Percentiles rank a stretch among this genome's conserved stretches.
These are phyloP conservation scores for Halcyon smyrnensis DNA, from an alignment of 2,797 vertebrate genomes.

Conservation along the genomic window DNA sequence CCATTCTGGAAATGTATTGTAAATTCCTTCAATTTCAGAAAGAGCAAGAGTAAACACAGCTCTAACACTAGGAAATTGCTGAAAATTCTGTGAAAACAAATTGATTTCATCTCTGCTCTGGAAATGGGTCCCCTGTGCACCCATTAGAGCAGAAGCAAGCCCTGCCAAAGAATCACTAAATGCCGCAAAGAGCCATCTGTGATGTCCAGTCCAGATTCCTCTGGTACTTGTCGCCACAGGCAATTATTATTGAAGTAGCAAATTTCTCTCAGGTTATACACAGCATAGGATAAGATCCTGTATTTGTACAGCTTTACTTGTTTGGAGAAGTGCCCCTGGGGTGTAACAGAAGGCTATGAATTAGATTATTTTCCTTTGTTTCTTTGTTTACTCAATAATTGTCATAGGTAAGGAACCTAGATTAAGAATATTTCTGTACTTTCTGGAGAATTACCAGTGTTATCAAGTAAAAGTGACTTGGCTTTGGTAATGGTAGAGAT, in stretches of 20 bases:
- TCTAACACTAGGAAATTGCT: background rate
- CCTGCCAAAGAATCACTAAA: background rate
- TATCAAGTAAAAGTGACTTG: background rate
- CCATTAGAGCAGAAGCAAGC: background rate
- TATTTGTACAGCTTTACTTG: background rate
- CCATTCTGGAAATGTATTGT: background rate
- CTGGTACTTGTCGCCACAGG: background rate
- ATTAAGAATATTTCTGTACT: background rate
- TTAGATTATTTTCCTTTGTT: background rate
- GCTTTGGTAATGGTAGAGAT: background rate
- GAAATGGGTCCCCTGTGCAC: background rate
- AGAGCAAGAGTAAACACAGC: background rate
- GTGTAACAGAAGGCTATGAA: background rate
- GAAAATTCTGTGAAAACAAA: constrained; percentile 39
- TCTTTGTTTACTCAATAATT: background rate
- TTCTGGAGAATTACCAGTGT: background rate
- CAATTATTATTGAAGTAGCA: background rate
- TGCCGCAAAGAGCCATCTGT: background rate
- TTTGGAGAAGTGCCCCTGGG: background rate
- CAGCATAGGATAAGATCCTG: background rate
- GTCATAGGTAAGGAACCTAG: background rate
- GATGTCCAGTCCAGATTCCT: background rate
- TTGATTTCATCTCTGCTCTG: background rate
- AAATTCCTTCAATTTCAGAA: background rate
- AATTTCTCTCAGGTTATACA: background rate